Percentiles rank a stretch among this genome's conserved stretches.
These are phyloP conservation scores for Xylocampa areola DNA, from an alignment of 2,888 invertebrate species.

Conservation along the genomic window DNA sequence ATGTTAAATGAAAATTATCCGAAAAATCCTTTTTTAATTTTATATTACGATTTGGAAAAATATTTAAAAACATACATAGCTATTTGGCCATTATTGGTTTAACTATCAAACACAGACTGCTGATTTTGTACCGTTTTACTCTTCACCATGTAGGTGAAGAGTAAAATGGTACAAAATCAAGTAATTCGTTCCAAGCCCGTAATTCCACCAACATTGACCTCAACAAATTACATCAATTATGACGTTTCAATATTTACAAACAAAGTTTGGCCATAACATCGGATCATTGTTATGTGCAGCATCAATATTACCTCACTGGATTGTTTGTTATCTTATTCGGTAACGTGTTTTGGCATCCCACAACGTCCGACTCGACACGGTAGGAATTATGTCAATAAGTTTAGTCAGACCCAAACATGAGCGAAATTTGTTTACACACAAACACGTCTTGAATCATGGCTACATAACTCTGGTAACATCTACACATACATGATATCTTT, in stretches of 20 bases:
- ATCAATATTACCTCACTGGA: slow-evolving; percentile 58
- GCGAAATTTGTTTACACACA: slow-evolving; percentile 55
- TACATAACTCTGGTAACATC: slow-evolving; percentile 24
- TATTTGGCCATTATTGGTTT: no score
- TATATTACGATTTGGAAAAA: no score
- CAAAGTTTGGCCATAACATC: slow-evolving; percentile 56
- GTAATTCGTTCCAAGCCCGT: no score
- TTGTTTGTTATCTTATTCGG: slow-evolving; percentile 73
- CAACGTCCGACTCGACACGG: slow-evolving; percentile 58
- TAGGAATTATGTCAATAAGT: slow-evolving; percentile 77
- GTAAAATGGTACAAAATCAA: no score
- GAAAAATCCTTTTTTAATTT: no score
- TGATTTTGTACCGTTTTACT: no score
- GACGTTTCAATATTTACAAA: slow-evolving; percentile 49
- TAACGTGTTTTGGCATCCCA: slow-evolving; percentile 76
- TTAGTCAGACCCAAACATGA: slow-evolving; percentile 60
- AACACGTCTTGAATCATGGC: slow-evolving; percentile 35
- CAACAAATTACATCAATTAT: slow-evolving; percentile 51
- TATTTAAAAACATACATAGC: no score
- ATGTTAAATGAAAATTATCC: no score
- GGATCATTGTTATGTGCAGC: slow-evolving; percentile 62
- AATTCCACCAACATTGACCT: slow-evolving; percentile 50
- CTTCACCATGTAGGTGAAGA: no score
- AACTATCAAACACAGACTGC: no score
- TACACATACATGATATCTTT: no score